A percentile compares a stretch with the other conserved stretches of the same genome.
phyloP scores from a whole-genome alignment of 1,140 invertebrate species.

The Agraylea sexmaculata region DNA sequence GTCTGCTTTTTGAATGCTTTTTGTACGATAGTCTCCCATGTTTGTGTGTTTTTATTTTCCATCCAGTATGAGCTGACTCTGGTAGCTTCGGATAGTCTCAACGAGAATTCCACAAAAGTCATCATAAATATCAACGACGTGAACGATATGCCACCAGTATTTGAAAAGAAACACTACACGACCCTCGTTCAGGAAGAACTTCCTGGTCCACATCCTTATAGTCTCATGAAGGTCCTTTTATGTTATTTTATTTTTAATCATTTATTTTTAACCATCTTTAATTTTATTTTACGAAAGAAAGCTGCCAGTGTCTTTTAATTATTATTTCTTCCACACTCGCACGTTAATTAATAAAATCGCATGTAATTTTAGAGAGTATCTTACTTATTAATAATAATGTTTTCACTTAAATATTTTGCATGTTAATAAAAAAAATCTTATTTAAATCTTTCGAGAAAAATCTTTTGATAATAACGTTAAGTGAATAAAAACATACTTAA shows the following conservation, averaged over 20 bases:
- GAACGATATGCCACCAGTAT: constrained; percentile 72
- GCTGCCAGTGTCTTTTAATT: background rate
- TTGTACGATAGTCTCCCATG: background rate
- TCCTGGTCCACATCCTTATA: constrained; percentile 33
- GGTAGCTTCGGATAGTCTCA: constrained; percentile 74
- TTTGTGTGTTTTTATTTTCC: constrained; percentile 2
- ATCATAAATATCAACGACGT: constrained; percentile 65
- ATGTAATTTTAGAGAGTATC: no score
- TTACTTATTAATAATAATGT: no score
- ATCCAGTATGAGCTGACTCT: constrained; percentile 71
- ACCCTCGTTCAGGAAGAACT: constrained; percentile 37
- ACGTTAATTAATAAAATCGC: background rate
- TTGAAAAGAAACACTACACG: constrained; percentile 57
- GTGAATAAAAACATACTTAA: no score
- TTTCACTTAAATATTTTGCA: no score
- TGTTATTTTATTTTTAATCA: constrained; percentile 23
- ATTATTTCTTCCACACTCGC: constrained; percentile 1
- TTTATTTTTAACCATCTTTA: constrained; percentile 12
- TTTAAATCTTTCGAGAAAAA: no score
- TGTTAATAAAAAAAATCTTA: no score
- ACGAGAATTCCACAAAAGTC: constrained; percentile 70
- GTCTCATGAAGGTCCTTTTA: constrained; percentile 37
- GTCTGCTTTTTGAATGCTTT: no score
- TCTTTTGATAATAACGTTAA: no score
- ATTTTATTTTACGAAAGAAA: constrained; percentile 3